Conservation (phyloP, 2,888 invertebrate species). For the Sabatieria punctata region DNA sequence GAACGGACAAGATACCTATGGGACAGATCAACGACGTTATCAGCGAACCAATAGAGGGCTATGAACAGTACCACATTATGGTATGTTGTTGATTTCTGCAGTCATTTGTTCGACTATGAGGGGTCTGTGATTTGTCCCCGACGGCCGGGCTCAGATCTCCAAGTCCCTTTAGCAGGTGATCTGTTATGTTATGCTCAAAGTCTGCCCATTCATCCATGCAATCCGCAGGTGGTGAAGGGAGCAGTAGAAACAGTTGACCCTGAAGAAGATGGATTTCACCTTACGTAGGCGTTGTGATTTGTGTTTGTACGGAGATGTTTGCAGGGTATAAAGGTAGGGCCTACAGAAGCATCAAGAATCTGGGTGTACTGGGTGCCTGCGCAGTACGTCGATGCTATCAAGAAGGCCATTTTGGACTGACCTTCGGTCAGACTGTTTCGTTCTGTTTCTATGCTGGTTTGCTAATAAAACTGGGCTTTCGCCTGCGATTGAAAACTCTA, state of each 20-base stretch:
- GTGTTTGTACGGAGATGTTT: too few relatives aligned
- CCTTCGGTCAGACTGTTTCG: too few relatives aligned
- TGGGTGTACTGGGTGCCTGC: conserved; percentile 91
- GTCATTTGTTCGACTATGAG: too few relatives aligned
- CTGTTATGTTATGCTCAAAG: not conserved
- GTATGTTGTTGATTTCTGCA: conserved; percentile 39
- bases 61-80: conserved; percentile 77
- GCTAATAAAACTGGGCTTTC: too few relatives aligned
- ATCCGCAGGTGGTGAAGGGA: too few relatives aligned
- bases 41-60: conserved; percentile 64
- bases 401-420: conserved; percentile 57
- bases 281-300: too few relatives aligned
- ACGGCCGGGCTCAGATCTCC: too few relatives aligned
- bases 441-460: too few relatives aligned
- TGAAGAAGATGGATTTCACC: too few relatives aligned
- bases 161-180: not conserved
- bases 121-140: not conserved
- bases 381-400: conserved; percentile 65
- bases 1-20: conserved; percentile 78
- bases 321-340: conserved; percentile 74
- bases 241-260: too few relatives aligned
- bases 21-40: conserved; percentile 63
- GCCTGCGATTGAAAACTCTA: too few relatives aligned
- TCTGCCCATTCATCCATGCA: not conserved
- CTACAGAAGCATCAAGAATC: conserved; percentile 74